Evolutionary conservation across 2,113 vertebrate genomes (phyloP).

Genomic region (Ptilonorhynchus violaceus): DNA sequence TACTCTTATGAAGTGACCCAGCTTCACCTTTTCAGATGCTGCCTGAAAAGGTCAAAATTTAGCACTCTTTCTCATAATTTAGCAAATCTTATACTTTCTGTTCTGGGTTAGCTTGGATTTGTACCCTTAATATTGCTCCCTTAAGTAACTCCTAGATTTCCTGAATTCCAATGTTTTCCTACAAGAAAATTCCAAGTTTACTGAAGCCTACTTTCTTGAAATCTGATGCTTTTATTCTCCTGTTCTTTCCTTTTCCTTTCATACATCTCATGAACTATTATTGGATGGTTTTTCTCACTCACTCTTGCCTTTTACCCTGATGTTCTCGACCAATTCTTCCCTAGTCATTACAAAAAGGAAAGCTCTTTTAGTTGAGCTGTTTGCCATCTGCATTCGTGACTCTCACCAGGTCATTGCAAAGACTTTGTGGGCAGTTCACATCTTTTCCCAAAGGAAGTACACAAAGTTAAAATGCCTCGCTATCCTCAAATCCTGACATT

Average conservation of each 20-base stretch:
- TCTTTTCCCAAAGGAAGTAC: not conserved
- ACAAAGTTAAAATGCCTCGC: not conserved
- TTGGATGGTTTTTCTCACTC: not conserved
- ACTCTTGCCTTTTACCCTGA: not conserved
- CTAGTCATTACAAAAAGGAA: not conserved
- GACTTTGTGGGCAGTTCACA: not conserved
- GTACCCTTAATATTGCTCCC: not conserved
- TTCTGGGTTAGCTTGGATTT: not conserved
- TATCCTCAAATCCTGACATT: not conserved
- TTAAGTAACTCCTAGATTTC: not conserved
- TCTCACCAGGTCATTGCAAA: not conserved
- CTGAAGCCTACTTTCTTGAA: not conserved
- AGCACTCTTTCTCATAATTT: not conserved
- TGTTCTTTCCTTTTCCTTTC: not conserved
- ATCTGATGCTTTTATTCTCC: not conserved
- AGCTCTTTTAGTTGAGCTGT: not conserved
- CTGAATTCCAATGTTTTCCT: not conserved
- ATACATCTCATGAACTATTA: not conserved
- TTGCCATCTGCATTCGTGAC: not conserved
- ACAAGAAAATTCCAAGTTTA: not conserved
- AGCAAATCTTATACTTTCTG: not conserved
- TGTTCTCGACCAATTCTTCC: not conserved
- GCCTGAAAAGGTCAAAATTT: not conserved
- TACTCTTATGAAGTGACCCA: not conserved
- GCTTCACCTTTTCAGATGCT: not conserved